Evolutionary conservation across 2,888 invertebrate species (phyloP), one percentile per base, ranked within the genome.

Genomic region (Apamea anceps): DNA sequence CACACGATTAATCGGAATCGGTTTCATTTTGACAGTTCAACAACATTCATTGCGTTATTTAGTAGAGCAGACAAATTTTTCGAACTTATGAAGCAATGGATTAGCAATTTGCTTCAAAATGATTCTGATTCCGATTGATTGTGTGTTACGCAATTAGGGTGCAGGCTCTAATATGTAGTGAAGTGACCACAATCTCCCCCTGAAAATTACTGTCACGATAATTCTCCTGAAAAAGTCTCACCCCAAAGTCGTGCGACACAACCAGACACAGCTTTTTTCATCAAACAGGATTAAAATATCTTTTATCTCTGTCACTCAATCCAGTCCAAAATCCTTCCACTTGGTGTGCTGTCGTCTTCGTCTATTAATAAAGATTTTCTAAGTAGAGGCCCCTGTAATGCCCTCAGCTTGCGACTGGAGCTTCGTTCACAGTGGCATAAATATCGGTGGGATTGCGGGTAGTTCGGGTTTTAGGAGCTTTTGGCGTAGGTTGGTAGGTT

Each of bases 311-410:
- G 94, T 92, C 91, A 92, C 93, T 94, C 94, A 89, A 91, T 90
- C 92, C 81, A 57, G 72, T 77, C 57, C 51, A 57, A 82, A 91
- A 87, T 88, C 87, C 87, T 85, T 82, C 85, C 80, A 84, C 81
- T 87, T 85, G 86, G 84, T 82, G 87, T 72, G 68, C 74, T 88
- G 81, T 77, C 88, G 78, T 80, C 87, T 79, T 87, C 88, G 90
- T 92, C 96, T 96, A 96, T 96, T 96, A 95, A 96, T 96, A 96
- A 95, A 93, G 96, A 94, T 96, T 95, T 95, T 91, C 94, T 93
- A 92, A 92, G 92, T 91, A 89, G 85, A 89, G 88, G 92, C 89
- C 91, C 89, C 91, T 88, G 90, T 94, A 92, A 93, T 91, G 86
- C 89, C 72, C 67, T 57, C 72, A 85, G 89, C 85, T 87, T 86